Evolutionary conservation across 2,113 vertebrate genomes (phyloP), one percentile per base, ranked within the genome.

Genomic region (Oryzias celebensis): DNA sequence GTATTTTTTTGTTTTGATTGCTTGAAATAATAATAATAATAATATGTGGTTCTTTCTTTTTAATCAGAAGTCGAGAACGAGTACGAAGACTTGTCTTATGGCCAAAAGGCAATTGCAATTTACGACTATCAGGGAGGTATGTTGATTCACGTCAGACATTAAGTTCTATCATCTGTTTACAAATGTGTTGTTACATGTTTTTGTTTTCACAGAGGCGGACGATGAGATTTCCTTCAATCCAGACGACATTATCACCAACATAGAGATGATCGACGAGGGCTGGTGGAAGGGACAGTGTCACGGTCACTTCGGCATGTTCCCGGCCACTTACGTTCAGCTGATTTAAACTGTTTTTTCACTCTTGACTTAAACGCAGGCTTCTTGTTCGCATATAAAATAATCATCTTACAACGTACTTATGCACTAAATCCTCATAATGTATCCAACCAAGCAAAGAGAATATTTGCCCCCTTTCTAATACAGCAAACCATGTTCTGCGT

Each of bases 161-260:
- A 36, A 10, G 36, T 36, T 1, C 8, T 16, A 2, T 10, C 16
- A 46, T 64, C 31, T 72, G 31, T 44, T 36, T 4, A 44, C 66
- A 36, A 10, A 36, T 36, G 36, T 0, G 36, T 36, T 10, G 36
- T 13, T 36, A 36, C 36, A 2, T 10, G 36, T 36, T 12, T 36
- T 12, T 36, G 36, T 36, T 36, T 36, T 3, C 36, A 51, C 91
- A 98, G 96, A 94, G 72, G 96, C 92, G 5, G 93, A 93, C 7
- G 96, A 98, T 14, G 96, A 98, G 81, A 92, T 98, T 78, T 96
- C 96, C 65, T 98, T 98, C 75, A 90, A 94, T 54, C 94, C 94
- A 0, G 91, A 94, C 0, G 96, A 98, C 28, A 57, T 94, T 52
- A 94, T 98, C 89, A 94, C 92, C 6, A 88, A 95, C 79, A 93